Conservation (phyloP, 2,888 invertebrate species). For the Chrysopilus asiliformis region DNA sequence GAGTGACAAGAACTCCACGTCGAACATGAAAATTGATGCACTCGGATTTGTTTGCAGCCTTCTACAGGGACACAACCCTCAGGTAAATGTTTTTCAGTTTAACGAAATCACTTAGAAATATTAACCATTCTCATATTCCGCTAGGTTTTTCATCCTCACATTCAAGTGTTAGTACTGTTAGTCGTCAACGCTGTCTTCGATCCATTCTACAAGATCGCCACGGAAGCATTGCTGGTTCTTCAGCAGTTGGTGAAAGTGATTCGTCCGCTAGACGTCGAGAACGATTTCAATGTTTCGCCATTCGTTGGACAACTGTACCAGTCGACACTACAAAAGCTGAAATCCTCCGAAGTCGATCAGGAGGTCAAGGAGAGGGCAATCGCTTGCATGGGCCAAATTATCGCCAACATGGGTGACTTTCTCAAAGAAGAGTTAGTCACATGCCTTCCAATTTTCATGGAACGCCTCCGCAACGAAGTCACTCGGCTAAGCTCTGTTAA, state of each 20-base stretch:
- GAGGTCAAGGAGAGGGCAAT: slow-evolving; percentile 98
- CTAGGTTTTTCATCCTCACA: slow-evolving; percentile 67
- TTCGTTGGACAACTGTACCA: slow-evolving; percentile 70
- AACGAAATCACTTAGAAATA: too few species aligned
- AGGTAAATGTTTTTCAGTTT: slow-evolving; percentile 11
- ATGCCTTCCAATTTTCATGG: slow-evolving; percentile 89
- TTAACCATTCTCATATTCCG: too few species aligned
- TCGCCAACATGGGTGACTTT: slow-evolving; percentile 83
- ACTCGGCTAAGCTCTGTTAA: slow-evolving; percentile 93
- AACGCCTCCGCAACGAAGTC: slow-evolving; percentile 91
- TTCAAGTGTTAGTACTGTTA: slow-evolving; percentile 64
- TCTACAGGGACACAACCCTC: slow-evolving; percentile 32
- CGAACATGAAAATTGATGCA: slow-evolving; percentile 97
- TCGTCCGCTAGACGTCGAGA: slow-evolving; percentile 45
- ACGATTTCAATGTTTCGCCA: slow-evolving; percentile 57
- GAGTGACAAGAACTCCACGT: slow-evolving; percentile 84
- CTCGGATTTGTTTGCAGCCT: slow-evolving; percentile 61
- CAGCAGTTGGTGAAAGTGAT: slow-evolving; percentile 92
- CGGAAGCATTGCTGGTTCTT: slow-evolving; percentile 84
- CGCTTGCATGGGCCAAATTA: slow-evolving; percentile 89
- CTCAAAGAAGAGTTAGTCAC: slow-evolving; percentile 62
- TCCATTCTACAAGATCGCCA: slow-evolving; percentile 96
- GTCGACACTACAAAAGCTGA: slow-evolving; percentile 72
- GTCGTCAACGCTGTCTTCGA: slow-evolving; percentile 85
- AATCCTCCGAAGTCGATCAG: slow-evolving; percentile 95